Evolutionary conservation across 2,888 invertebrate genomes (phyloP), one percentile per base, ranked within the genome.

Genomic region (Ectemnius continuus): DNA sequence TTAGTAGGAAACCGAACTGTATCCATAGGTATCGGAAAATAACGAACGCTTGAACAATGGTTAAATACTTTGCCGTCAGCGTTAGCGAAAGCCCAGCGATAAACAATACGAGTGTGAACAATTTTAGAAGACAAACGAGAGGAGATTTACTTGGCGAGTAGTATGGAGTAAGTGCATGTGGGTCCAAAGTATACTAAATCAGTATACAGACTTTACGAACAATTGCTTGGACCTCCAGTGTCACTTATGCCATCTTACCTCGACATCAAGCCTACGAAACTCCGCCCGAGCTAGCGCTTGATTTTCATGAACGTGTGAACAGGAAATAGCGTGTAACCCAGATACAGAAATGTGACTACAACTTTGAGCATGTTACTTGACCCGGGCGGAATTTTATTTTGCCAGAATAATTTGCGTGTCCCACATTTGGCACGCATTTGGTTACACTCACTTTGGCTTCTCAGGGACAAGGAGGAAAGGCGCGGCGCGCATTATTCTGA

Each of bases 41-140:
- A 45, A 36, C 36, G 36, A 36, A 76, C 74, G 76, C 73, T 78
- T 67, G 74, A 59, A 69, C 64, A 75, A 75, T 18, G 61, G 16
- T 61, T 52, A 71, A 57, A 59, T 61, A 67, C 64, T 63, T 64
- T 77, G 72, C 72, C 62, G 67, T 73, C 72, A 83, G 78, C 79
- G 75, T 76, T 84, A 83, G 80, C 78, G 72, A 70, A 84, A 86
- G 84, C 81, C 71, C 80, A 85, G 80, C 79, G 75, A 83, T 75
- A 81, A 76, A 80, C 71, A 80, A 56, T 75, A 78, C 66, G 74
- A 73, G 76, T 76, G 36, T 56, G 76, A 76, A 79, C 71, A 63
- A 67, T 67, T 69, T 64, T 58, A 76, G 67, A 73, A 59, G 72
- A 23, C 36, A 36, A 8, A 36, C 60, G 45, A 23, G 52, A 48